Evolutionary conservation across 2,113 vertebrate species (phyloP).

Genomic region (Desmodus rotundus): DNA sequence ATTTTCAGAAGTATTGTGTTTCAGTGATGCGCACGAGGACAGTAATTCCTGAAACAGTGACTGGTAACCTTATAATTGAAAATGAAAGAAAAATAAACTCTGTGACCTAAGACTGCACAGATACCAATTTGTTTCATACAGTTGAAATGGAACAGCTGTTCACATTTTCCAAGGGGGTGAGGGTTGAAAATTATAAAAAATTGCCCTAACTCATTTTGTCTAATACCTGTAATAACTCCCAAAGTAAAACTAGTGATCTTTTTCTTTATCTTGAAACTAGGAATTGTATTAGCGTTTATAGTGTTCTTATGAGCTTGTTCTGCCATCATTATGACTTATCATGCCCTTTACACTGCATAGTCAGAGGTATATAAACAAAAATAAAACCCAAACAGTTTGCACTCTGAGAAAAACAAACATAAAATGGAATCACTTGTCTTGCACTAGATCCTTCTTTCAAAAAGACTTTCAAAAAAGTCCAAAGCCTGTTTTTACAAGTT

Average conservation of each 20-base stretch:
- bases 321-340: not conserved
- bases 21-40: not conserved
- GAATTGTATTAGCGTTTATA: not conserved
- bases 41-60: not conserved
- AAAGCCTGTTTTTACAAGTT: not conserved
- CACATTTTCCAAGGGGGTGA: not conserved
- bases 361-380: not conserved
- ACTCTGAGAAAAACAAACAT: not conserved
- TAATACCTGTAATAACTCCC: not conserved
- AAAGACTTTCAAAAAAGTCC: not conserved
- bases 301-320: not conserved
- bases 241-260: not conserved
- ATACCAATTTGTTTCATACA: not conserved
- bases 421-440: not conserved
- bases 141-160: not conserved
- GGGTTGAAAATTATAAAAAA: not conserved
- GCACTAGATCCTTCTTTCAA: not conserved
- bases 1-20: not conserved
- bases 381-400: not conserved
- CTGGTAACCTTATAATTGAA: conserved; percentile 19
- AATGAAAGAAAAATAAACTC: conserved; percentile 1
- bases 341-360: not conserved
- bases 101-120: not conserved
- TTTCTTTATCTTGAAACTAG: conserved; percentile 29
- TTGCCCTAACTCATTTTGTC: not conserved